Conservation (phyloP, 2,888 invertebrate species). For the Axea sp. region DNA sequence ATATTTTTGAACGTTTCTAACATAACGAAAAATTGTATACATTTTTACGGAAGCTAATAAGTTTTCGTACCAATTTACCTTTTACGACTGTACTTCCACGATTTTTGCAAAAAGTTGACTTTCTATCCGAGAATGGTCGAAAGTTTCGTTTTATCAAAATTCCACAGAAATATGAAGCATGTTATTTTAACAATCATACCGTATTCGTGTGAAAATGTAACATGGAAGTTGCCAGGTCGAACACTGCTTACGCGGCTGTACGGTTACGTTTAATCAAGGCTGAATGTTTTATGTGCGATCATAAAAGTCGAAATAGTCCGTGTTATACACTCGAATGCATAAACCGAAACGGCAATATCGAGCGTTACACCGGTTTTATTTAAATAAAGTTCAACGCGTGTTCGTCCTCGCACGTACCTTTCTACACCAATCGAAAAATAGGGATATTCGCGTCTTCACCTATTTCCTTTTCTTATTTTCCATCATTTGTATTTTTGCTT, state of each 20-base stretch:
- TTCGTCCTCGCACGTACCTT: slow-evolving; percentile 57
- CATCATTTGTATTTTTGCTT: no score
- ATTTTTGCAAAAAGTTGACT: slow-evolving; percentile 35
- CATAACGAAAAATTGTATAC: not conserved
- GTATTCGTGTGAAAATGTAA: slow-evolving; percentile 52
- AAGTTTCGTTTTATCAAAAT: slow-evolving; percentile 31
- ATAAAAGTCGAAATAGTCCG: slow-evolving; percentile 76
- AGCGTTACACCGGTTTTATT: slow-evolving; percentile 77
- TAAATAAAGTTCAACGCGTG: slow-evolving; percentile 74
- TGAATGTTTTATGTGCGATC: slow-evolving; percentile 77
- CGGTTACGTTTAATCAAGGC: slow-evolving; percentile 76
- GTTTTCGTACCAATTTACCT: slow-evolving; percentile 14
- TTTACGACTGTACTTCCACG: slow-evolving; percentile 15
- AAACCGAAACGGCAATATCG: slow-evolving; percentile 77
- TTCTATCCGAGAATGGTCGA: slow-evolving; percentile 22
- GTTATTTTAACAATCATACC: slow-evolving; percentile 51
- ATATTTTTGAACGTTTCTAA: slow-evolving; percentile 3
- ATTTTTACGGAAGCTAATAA: not conserved
- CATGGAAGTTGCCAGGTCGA: slow-evolving; percentile 55
- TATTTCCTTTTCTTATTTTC: no score
- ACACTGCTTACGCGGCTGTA: slow-evolving; percentile 58
- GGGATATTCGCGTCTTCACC: no score
- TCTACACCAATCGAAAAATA: no score
- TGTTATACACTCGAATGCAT: slow-evolving; percentile 78
- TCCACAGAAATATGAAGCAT: slow-evolving; percentile 37